Evolutionary conservation across 2,113 vertebrate genomes (phyloP), one percentile per base, ranked within the genome.

Genomic region (Rhinopomastus cyanomelas): DNA sequence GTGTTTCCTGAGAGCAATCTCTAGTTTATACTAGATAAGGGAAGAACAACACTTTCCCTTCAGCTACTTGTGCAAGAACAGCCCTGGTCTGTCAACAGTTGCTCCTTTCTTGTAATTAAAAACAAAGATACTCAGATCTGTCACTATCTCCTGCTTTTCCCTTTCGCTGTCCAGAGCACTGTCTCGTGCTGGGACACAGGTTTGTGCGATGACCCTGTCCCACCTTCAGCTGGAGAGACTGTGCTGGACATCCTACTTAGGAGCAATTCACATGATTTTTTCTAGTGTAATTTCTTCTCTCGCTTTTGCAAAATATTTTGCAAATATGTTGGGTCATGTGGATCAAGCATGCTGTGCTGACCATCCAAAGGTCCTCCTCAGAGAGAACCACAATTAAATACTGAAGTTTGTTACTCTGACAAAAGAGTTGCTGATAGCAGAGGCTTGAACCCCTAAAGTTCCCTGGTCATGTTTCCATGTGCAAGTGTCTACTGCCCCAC

Each of bases 11-110:
- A 79, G 66, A 60, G 80, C 69, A 37, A 79, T 83, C 81, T 87
- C 71, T 81, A 95, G 84, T 69, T 95, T 87, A 95, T 88, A 69
- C 61, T 94, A 93, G 88, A 93, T 94, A 96, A 94, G 81, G 65
- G 32, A 88, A 87, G 83, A 91, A 59, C 6, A 87, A 57, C 59
- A 62, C 75, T 92, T 95, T 87, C 52, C 29, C 48, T 42, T 92
- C 72, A 62, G 52, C 52, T 81, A 60, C 46, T 93, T 92, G 61
- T 75, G 89, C 73, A 92, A 93, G 94, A 93, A 8, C 53, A 62
- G 60, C 23, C 18, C 62, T 49, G 60, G 36, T 61, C 82, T 92
- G 87, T 89, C 91, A 89, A 69, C 87, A 71, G 60, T 87, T 81
- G 26, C 46, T 90, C n/a, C 20, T 82, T 26, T 92, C 32, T 80